phyloP scores from a whole-genome alignment of 64 coral and sea anemone genomes.

The Platygyra sinensis region DNA sequence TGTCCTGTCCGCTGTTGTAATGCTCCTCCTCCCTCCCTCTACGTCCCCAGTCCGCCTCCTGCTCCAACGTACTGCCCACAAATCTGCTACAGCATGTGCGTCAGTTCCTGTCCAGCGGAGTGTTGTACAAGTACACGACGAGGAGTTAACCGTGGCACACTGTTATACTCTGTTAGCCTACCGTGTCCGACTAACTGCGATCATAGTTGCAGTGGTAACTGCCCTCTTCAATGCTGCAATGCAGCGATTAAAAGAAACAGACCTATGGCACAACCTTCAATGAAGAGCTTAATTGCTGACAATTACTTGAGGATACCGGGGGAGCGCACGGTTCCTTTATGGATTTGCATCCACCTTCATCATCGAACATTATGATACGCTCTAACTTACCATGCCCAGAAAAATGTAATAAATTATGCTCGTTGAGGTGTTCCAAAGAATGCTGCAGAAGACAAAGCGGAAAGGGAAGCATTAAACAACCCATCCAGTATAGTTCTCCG shows the following conservation, averaged over 20 bases:
- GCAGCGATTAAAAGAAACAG: too few relatives aligned
- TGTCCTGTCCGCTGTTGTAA: conserved; percentile 58
- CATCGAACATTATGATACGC: background rate
- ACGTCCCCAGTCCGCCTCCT: conserved; percentile 16
- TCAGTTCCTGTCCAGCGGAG: conserved; percentile 42
- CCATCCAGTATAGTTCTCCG: background rate
- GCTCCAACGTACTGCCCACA: conserved; percentile 37
- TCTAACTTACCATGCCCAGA: conserved; percentile 47
- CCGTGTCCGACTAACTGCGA: conserved; percentile 44
- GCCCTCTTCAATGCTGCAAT: conserved; percentile 21
- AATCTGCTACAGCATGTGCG: conserved; percentile 33
- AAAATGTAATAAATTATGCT: conserved; percentile 42
- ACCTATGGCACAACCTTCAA: conserved; percentile 17
- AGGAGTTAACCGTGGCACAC: background rate
- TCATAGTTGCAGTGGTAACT: conserved; percentile 7
- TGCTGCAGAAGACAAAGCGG: conserved; percentile 43
- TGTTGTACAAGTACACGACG: conserved; percentile 17
- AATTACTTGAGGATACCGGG: background rate
- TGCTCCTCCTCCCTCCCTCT: background rate
- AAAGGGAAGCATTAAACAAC: background rate
- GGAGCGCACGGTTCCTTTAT: background rate
- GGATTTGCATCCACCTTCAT: background rate
- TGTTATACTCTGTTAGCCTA: background rate
- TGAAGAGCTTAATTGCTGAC: conserved; percentile 25
- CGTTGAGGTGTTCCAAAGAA: conserved; percentile 52